Evolutionary conservation across 23 tunicate species (phyloP), one percentile per base, ranked within the genome.

Genomic region (Aplidium turbinatum): DNA sequence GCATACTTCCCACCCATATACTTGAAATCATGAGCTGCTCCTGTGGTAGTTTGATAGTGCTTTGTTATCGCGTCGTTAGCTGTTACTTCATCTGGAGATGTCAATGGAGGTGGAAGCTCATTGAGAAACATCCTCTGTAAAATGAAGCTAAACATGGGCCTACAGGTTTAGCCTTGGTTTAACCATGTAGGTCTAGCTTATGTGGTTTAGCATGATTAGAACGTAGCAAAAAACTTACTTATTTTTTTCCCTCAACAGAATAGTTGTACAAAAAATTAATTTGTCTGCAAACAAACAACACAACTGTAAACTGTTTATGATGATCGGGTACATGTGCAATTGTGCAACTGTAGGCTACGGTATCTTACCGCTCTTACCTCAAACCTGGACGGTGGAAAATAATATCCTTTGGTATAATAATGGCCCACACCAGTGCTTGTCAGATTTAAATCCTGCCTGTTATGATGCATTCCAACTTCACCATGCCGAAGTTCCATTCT

Each of bases 371-470:
- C 50, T 42, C 84, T 77, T 82, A 91, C 97, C 58, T 91, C 51
- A 34, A 63, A 84, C 27, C 70, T 69, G 20, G 91, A 84, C 19
- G 97, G 97, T 11, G 97, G 97, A 67, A 91, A 91, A 64, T 91
- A 84, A 56, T 84, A 91, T 28, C 97, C 97, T 30, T 91, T 73
- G 19, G 97, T 68, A 74, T 60, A 84, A 68, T 91, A 73, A 68
- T 91, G 97, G 1, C 85, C 85, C 20, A 77, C 39, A 19, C 97
- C 97, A 54, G 97, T 91, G 53, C 91, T 84, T 29, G 97, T 91
- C 35, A 71, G 39, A 48, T 71, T 68, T 31, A 91, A 67, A 73
- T 91, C 91, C 34, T 91, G 80, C n/a, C 97, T 64, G 67, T 77
- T 82, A 26, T 77, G 32, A 3, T 54, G 57, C 27, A 85, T 62